Conservation (phyloP, 2,797 vertebrate species). For the Alosa sapidissima region DNA sequence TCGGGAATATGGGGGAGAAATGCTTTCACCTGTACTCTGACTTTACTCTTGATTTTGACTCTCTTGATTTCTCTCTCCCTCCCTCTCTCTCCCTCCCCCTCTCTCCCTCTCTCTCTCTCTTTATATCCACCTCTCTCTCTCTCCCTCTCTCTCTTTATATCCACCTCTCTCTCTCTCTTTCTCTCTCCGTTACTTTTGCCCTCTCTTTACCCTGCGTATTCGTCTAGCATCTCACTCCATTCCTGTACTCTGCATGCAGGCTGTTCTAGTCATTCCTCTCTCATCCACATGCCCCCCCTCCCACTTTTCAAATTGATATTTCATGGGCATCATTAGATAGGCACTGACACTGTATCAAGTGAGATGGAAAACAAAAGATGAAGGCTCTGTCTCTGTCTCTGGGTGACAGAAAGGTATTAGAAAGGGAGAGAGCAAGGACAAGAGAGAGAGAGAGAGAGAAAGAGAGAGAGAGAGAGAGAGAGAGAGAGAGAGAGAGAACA, state of each 20-base stretch:
- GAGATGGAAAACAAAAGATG: conserved; percentile 21
- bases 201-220: not conserved
- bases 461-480: not conserved
- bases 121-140: not conserved
- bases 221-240: conserved; percentile 45
- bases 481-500: not conserved
- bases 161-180: conserved; percentile 24
- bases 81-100: conserved; percentile 44
- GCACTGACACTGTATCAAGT: not conserved
- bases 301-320: conserved; percentile 3
- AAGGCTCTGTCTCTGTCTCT: not conserved
- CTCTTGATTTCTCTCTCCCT: conserved; percentile 24
- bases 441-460: not conserved
- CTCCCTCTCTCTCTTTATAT: not conserved
- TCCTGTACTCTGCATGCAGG: conserved; percentile 39
- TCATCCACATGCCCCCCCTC: not conserved
- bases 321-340: not conserved
- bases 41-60: conserved; percentile 5
- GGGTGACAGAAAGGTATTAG: not conserved
- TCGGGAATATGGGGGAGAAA: not conserved
- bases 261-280: conserved; percentile 42
- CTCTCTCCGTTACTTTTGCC: not conserved
- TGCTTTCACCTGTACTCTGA: conserved; percentile 31
- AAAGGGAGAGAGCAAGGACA: not conserved
- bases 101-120: conserved; percentile 24